These are phyloP conservation scores for Artibeus jamaicensis DNA, from an alignment of 2,797 vertebrate genomes.

Conservation along the genomic window DNA sequence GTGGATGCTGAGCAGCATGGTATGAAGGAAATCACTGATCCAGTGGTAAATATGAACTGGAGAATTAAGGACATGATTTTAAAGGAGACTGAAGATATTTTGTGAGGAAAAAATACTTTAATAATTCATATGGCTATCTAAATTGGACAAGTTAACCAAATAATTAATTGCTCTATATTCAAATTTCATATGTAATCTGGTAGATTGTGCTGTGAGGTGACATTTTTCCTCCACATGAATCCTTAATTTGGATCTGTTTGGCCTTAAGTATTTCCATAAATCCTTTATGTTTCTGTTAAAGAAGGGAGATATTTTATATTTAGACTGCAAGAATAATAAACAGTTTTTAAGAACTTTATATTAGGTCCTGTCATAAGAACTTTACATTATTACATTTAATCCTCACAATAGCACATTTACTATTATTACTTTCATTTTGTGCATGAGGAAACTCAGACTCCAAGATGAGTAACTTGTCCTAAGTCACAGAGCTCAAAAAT, in stretches of 20 bases:
- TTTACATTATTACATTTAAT: not conserved
- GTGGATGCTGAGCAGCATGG: not conserved
- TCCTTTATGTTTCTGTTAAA: not conserved
- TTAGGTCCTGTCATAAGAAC: not conserved
- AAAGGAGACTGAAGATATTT: not conserved
- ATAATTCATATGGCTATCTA: not conserved
- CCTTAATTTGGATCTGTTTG: not conserved
- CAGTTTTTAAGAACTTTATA: not conserved
- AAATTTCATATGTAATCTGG: not conserved
- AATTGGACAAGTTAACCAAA: slow-evolving; percentile 3
- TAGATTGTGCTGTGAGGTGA: not conserved
- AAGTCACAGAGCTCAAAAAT: not conserved
- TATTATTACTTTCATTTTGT: not conserved
- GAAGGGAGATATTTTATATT: not conserved
- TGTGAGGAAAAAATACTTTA: not conserved
- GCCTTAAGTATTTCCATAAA: not conserved
- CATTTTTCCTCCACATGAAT: not conserved
- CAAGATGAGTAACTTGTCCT: not conserved
- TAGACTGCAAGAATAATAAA: not conserved
- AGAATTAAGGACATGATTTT: not conserved
- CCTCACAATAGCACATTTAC: not conserved
- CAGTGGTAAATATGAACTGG: not conserved
- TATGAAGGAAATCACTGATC: not conserved
- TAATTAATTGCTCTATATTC: slow-evolving; percentile 29
- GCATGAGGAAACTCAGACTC: not conserved